Base-by-base conservation (phyloP, 2,113 vertebrate genomes). In the Serilophus lunatus region DNA sequence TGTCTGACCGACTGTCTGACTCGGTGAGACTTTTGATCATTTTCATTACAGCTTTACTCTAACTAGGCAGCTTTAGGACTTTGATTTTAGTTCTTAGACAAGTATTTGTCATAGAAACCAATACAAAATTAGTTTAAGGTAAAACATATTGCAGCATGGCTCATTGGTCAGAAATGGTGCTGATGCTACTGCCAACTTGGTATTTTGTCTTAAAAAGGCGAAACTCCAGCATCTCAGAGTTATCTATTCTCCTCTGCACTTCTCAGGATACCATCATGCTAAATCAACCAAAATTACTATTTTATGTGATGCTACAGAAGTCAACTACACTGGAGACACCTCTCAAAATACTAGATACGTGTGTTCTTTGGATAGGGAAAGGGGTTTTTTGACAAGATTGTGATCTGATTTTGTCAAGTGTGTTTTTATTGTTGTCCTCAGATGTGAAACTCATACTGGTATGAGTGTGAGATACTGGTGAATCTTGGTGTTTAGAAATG, bases 71-170 rank as follows among this genome's bases (percentile, higher is more conserved):
- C 40, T 72, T 93, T 85, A 50, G 82, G 36, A 65, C 53, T 40
- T 82, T 44, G 24, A 36, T 56, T 81, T 89, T 68, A 28, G 44
- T 51, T 77, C 82, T 51, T 57, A 80, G 45, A 24, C 15, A 75
- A 79, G 7, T 24, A 50, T 4, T 4, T 38, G 31, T 38, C 49
- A 59, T 3, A 82, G 47, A 86, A 81, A 86, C 25, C 4, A 63
- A 45, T 2, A 42, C 6, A 40, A 56, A 81, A 44, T 51, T 28
- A 93, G 28, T 84, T 88, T 45, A 65, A 47, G 33, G 23, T 56
- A 35, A 56, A 23, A 24, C 2, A 1, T 40, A 25, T 26, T 69
- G 28, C 0, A 0, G 50, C 36, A 35, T 8, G 25, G 35, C 25
- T 90, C 31, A 54, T 13, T 53, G 66, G 47, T 35, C 47, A 64